Evolutionary conservation across 2,888 invertebrate genomes (phyloP).

Genomic region (Caenorhabditis macrosperma): DNA sequence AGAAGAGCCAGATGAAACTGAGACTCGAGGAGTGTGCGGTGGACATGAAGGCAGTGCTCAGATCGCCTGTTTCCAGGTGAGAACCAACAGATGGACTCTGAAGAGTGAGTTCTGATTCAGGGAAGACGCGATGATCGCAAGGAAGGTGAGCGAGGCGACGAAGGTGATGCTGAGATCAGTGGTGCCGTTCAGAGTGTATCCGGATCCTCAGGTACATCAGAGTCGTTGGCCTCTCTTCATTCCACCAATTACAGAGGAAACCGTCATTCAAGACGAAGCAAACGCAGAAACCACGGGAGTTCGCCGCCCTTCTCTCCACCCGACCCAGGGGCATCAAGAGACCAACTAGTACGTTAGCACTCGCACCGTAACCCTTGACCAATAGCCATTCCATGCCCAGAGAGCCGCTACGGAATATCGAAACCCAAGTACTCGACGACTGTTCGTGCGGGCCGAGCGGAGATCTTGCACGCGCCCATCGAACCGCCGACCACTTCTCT

Average conservation of each 20-base stretch:
- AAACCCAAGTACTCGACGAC: conserved; percentile 37
- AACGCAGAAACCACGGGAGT: conserved; percentile 28
- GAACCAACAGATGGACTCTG: neutral
- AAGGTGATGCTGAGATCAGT: conserved; percentile 51
- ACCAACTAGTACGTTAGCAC: conserved; percentile 14
- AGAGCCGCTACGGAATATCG: conserved; percentile 50
- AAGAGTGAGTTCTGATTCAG: conserved; percentile 11
- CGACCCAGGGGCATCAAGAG: conserved; percentile 17
- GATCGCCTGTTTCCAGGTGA: conserved; percentile 31
- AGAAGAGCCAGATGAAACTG: conserved; percentile 48
- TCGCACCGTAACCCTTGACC: neutral
- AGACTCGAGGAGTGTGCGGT: conserved; percentile 46
- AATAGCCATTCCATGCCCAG: conserved; percentile 3
- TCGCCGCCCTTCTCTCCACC: conserved; percentile 21
- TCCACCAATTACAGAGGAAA: conserved; percentile 28
- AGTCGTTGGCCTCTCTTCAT: neutral
- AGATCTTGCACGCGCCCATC: conserved; percentile 31
- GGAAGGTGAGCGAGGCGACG: conserved; percentile 45
- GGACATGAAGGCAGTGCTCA: conserved; percentile 44
- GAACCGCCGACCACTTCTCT: conserved; percentile 53
- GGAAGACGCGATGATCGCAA: conserved; percentile 55
- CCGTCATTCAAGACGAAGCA: neutral
- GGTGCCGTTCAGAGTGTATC: conserved; percentile 53
- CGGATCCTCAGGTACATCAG: conserved; percentile 32
- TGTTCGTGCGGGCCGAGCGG: conserved; percentile 31